A percentile compares a stretch with the other conserved stretches of the same genome.
phyloP scores from a whole-genome alignment of 2,888 invertebrate genomes.

The Leucozona laternaria region DNA sequence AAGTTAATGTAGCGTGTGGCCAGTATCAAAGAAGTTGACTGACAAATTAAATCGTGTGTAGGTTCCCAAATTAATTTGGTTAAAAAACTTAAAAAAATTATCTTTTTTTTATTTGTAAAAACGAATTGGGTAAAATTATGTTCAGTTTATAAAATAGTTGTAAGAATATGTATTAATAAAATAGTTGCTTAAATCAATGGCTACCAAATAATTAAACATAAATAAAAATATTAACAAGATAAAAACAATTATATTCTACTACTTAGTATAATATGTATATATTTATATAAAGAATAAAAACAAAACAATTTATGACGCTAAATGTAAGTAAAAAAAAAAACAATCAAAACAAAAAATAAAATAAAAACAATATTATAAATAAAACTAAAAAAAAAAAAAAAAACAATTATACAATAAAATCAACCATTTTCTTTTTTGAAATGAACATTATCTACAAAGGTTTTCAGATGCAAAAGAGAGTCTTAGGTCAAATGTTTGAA shows the following conservation, averaged over 20 bases:
- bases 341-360: conserved; percentile 6
- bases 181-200: conserved; percentile 40
- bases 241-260: conserved; percentile 46
- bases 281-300: conserved; percentile 37
- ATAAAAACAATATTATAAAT: conserved; percentile 9
- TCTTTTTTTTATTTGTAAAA: conserved; percentile 70
- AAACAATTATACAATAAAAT: conserved; percentile 39
- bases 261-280: not conserved
- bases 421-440: conserved; percentile 43
- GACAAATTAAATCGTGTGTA: too few relatives aligned
- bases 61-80: too few relatives aligned
- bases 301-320: conserved; percentile 18
- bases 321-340: conserved; percentile 4
- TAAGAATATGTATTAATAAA: conserved; percentile 49
- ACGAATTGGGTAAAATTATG: conserved; percentile 60
- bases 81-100: too few relatives aligned
- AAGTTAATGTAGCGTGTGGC: too few relatives aligned
- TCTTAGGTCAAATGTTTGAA: conserved; percentile 16
- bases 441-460: conserved; percentile 59
- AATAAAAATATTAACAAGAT: conserved; percentile 34
- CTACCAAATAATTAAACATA: conserved; percentile 53
- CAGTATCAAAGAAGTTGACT: too few relatives aligned
- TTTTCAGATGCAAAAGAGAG: conserved; percentile 41
- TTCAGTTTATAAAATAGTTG: conserved; percentile 63
- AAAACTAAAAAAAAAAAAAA: too few relatives aligned